Conservation (phyloP, 2,888 invertebrate genomes). For the Dusona sp. region DNA sequence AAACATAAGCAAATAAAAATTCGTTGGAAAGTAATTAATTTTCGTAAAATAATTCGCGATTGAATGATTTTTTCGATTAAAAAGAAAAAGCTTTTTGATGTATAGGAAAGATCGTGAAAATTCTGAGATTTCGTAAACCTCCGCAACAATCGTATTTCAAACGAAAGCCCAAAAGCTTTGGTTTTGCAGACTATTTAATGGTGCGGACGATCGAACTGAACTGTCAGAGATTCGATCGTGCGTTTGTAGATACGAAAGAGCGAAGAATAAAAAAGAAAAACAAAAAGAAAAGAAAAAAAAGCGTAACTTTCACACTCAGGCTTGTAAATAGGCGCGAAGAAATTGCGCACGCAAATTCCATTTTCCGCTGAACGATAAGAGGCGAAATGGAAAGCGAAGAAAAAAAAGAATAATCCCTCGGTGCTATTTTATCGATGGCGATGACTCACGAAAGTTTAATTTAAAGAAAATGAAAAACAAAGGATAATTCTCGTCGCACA, state of each 20-base stretch:
- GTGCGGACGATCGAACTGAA: slow-evolving; percentile 25
- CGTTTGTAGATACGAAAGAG: slow-evolving; percentile 54
- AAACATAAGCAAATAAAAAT: slow-evolving; percentile 4
- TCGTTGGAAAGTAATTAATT: slow-evolving; percentile 1
- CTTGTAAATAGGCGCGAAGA: slow-evolving; percentile 63
- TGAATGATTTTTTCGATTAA: neutral
- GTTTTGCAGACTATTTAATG: slow-evolving; percentile 33
- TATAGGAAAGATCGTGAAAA: slow-evolving; percentile 3
- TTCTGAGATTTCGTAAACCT: slow-evolving; percentile 1
- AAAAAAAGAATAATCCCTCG: slow-evolving; percentile 20
- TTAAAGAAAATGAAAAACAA: neutral
- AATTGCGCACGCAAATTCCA: slow-evolving; percentile 23
- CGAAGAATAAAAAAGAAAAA: slow-evolving; percentile 12
- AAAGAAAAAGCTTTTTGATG: slow-evolving; percentile 2
- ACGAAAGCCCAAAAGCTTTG: slow-evolving; percentile 12
- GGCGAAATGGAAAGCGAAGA: slow-evolving; percentile 17
- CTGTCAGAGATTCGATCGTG: slow-evolving; percentile 19
- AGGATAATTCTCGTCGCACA: slow-evolving; percentile 13
- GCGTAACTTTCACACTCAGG: slow-evolving; percentile 44
- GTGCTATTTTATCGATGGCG: slow-evolving; percentile 6
- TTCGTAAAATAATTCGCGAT: neutral
- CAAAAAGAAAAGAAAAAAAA: slow-evolving; percentile 23
- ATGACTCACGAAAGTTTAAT: slow-evolving; percentile 32
- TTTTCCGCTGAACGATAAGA: slow-evolving; percentile 19
- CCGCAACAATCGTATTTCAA: slow-evolving; percentile 6